phyloP scores from a whole-genome alignment of 2,888 invertebrate species.

The Microctonus hyperodae region DNA sequence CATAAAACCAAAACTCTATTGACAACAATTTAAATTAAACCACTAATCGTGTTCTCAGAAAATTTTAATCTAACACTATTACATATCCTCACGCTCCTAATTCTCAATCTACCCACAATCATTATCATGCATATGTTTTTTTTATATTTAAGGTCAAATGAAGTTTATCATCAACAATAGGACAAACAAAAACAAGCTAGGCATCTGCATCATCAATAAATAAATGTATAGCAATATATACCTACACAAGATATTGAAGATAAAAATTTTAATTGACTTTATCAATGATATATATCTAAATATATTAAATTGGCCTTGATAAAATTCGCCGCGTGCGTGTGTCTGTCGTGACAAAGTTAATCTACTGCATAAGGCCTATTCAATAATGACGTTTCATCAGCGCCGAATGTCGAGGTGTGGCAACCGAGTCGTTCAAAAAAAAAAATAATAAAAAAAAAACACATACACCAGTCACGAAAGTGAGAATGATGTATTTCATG shows the following conservation, averaged over 20 bases:
- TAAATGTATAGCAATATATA: too few relatives aligned
- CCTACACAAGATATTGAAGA: slow-evolving; percentile 32
- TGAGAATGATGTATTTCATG: slow-evolving; percentile 33
- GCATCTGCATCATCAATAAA: slow-evolving; percentile 51
- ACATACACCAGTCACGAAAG: background rate
- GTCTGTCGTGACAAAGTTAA: background rate
- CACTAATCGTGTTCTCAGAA: slow-evolving; percentile 23
- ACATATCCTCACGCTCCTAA: background rate
- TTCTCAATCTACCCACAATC: slow-evolving; percentile 29
- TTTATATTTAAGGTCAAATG: slow-evolving; percentile 59
- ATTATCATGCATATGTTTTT: slow-evolving; percentile 50
- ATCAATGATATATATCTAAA: slow-evolving; percentile 27
- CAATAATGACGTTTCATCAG: slow-evolving; percentile 14
- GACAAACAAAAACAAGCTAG: slow-evolving; percentile 60
- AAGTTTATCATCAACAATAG: slow-evolving; percentile 63
- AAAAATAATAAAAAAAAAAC: too few relatives aligned
- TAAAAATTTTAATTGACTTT: slow-evolving; percentile 35
- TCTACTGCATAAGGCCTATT: slow-evolving; percentile 3
- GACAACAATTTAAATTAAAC: background rate
- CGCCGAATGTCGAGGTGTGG: slow-evolving; percentile 8
- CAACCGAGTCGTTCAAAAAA: slow-evolving; percentile 1
- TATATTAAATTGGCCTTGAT: slow-evolving; percentile 39
- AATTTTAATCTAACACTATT: slow-evolving; percentile 4
- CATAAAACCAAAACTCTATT: background rate
- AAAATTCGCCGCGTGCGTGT: slow-evolving; percentile 25